A percentile compares a stretch with the other conserved stretches of the same genome.
Conservation (phyloP, 2,888 invertebrate species). For the Thecophora atra region DNA sequence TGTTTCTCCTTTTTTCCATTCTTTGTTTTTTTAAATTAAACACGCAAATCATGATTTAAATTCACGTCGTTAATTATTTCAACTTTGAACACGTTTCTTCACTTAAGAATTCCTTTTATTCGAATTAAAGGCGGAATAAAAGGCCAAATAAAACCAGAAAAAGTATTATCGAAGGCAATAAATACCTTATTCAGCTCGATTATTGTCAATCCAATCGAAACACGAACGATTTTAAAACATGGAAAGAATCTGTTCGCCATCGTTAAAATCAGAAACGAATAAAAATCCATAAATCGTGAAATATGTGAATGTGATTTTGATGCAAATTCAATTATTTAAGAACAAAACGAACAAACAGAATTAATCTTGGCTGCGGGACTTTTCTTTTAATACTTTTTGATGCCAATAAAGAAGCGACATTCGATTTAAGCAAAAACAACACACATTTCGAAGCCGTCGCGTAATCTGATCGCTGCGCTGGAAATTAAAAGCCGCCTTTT, state of each 20-base stretch:
- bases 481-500: constrained; percentile 49
- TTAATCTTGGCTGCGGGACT: background rate
- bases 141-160: background rate
- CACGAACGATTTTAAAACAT: no score
- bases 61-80: background rate
- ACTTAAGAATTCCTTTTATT: no score
- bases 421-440: constrained; percentile 1
- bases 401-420: constrained; percentile 26
- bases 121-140: background rate
- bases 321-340: constrained; percentile 50
- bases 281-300: constrained; percentile 13
- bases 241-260: no score
- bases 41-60: background rate
- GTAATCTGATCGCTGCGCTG: constrained; percentile 38
- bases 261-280: background rate
- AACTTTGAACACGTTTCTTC: background rate
- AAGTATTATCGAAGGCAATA: background rate
- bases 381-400: constrained; percentile 14
- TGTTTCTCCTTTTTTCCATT: background rate
- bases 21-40: background rate
- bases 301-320: constrained; percentile 47
- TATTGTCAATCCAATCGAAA: no score
- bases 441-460: constrained; percentile 26
- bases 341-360: constrained; percentile 28
- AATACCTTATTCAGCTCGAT: background rate